Evolutionary conservation across 1,140 invertebrate species (phyloP), one percentile per base, ranked within the genome.

Genomic region (Andricus grossulariae): DNA sequence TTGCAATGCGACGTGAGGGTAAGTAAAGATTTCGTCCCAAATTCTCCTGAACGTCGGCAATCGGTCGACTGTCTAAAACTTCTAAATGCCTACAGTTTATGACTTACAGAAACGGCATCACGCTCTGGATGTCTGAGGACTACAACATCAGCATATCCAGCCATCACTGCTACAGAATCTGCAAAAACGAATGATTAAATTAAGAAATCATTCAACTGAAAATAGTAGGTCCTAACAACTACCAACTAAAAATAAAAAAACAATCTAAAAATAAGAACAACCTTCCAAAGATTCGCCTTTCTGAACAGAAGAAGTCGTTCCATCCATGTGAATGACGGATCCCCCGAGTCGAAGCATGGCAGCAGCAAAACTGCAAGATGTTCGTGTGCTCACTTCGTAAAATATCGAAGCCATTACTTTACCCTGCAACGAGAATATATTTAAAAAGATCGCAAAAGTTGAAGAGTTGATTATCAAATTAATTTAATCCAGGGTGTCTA

Each of bases 301-400:
- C 87, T 98, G 96, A 13, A 96, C 96, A 0, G 98, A 99, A 0
- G 98, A 99, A 66, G 95, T 96, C 0, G 94, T 93, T 77, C 95
- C 95, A 88, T 99, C 96, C 91, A 99, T 96, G 84, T 96, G 93
- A 79, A 99, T 95, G 0, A 99, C 97, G 15, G 94, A 93, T 0
- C 98, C 99, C 19, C 98, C 99, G 16, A 99, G 93, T 84, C 98
- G 92, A 88, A 98, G 95, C 97, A 99, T 99, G 4, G 99, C 99
- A 3, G 97, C 96, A 6, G 96, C 93, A 92, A 99, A 99, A 88
- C 98, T 99, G 87, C 97, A 98, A 85, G 95, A 96, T 0, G 99
- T 99, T 81, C 99, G 93, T 0, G 99, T 99, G 85, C 97, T 99
- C 0, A 96, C 97, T 93, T 99, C 99, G 91, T 98, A 99, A 89